phyloP scores from a whole-genome alignment of 2,888 invertebrate genomes.

The Oscheius sp. region DNA sequence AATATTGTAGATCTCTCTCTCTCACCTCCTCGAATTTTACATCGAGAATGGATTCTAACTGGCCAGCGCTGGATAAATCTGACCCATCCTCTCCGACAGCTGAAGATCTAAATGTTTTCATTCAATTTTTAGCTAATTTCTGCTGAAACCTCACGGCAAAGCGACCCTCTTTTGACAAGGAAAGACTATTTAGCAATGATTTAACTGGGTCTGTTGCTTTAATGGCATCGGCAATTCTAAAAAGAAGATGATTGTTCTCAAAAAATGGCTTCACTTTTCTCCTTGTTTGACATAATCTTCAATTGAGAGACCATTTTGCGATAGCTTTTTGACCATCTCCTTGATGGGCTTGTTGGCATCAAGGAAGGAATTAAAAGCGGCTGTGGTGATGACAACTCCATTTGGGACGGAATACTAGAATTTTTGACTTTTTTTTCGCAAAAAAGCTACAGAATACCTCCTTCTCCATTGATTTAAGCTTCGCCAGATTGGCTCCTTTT shows the following conservation, averaged over 20 bases:
- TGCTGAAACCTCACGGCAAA: conserved; percentile 16
- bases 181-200: not conserved
- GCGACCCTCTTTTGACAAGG: not conserved
- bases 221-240: not conserved
- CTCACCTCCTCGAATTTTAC: conserved; percentile 72
- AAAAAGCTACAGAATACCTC: conserved; percentile 24
- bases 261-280: conserved; percentile 8
- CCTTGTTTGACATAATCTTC: conserved; percentile 8
- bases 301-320: not conserved
- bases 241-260: not conserved
- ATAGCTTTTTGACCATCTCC: not conserved
- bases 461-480: conserved; percentile 73
- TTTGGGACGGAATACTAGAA: conserved; percentile 53
- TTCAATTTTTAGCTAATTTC: not conserved
- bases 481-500: conserved; percentile 82
- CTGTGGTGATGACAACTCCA: conserved; percentile 58
- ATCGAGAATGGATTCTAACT: conserved; percentile 83
- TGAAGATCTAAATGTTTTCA: conserved; percentile 52
- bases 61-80: conserved; percentile 84
- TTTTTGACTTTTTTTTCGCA: too few relatives aligned
- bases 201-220: not conserved
- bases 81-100: conserved; percentile 84
- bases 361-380: conserved; percentile 50
- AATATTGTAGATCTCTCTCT: not conserved
- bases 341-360: conserved; percentile 33